A percentile compares a stretch with the other conserved stretches of the same genome.
These are phyloP conservation scores for Exephanes ischioxanthus DNA, from an alignment of 2,888 invertebrate genomes.

Conservation along the genomic window DNA sequence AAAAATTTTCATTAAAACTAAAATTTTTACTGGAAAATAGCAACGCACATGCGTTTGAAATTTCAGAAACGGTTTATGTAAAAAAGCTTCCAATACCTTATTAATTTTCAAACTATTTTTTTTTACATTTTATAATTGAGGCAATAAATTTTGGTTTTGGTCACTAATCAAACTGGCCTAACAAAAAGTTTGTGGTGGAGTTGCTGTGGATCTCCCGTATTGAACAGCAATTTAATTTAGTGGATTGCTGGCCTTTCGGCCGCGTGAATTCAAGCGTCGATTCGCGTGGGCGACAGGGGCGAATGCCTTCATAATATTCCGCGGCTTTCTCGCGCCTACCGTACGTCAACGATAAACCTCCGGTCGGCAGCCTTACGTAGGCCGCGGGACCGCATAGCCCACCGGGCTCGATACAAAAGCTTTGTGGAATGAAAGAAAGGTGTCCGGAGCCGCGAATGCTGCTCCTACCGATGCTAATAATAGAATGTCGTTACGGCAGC, in stretches of 20 bases:
- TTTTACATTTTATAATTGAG: neutral
- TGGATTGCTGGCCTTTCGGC: slow-evolving; percentile 42
- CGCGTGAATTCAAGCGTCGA: slow-evolving; percentile 53
- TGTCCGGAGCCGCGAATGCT: slow-evolving; percentile 42
- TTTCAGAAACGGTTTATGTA: too few species aligned
- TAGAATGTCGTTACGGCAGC: slow-evolving; percentile 58
- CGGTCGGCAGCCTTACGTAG: slow-evolving; percentile 60
- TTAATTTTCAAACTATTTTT: too few species aligned
- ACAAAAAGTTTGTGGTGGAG: neutral
- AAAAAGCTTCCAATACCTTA: too few species aligned
- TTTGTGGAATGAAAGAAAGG: slow-evolving; percentile 52
- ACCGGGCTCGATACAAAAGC: slow-evolving; percentile 51
- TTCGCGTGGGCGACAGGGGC: slow-evolving; percentile 57
- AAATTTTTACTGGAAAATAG: too few species aligned
- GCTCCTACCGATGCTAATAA: slow-evolving; percentile 58
- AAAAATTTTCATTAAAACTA: too few species aligned
- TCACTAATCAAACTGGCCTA: too few species aligned
- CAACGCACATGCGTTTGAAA: too few species aligned
- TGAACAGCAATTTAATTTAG: neutral
- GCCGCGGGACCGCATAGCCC: slow-evolving; percentile 58
- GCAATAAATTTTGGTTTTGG: neutral
- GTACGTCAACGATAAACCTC: slow-evolving; percentile 51
- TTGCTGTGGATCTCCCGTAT: neutral
- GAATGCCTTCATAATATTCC: slow-evolving; percentile 62
- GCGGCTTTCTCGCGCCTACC: slow-evolving; percentile 57